Evolutionary conservation across 2,113 vertebrate genomes (phyloP), one percentile per base, ranked within the genome.

Genomic region (Eleginops maclovinus): DNA sequence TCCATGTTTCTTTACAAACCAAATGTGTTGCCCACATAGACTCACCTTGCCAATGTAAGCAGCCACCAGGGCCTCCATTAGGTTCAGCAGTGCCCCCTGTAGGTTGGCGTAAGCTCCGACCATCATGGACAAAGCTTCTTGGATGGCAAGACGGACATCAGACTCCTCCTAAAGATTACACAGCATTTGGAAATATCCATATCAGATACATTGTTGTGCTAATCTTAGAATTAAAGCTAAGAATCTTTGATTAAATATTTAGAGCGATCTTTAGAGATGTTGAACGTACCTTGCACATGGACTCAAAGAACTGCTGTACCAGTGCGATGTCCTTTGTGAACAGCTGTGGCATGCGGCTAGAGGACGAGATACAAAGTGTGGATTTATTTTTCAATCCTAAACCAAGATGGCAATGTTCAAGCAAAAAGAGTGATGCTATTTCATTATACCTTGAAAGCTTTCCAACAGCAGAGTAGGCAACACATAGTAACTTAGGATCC

Each of bases 61-160:
- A 81, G 97, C 96, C 73, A 99, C 98, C 79, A 99, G 95, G 36
- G 97, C 98, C 88, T 99, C 98, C 98, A 99, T 99, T 16, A 99
- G 94, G 69, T 97, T 99, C 22, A 97, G 93, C 78, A 97, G 96
- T 8, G 98, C 97, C 87, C 98, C 98, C 94, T 99, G 97, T 47
- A 99, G 94, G 91, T 96, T 95, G 69, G 94, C 96, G 15, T 98
- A 99, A 4, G 98, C 97, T 63, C 96, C 97, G 85, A 99, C 98
- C 98, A 99, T 99, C 97, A 99, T 97, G 17, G 97, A 99, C 69
- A 99, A 91, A 1, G 98, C 98, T 77, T 99, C 98, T 64, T 99
- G 98, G 90, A 99, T 99, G 77, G 98, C 97, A 72, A 99, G 95
- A 56, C 97, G 96, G 24, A 97, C 98, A 79, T 99, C 98, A 1